These are phyloP conservation scores for Ormia ochracea DNA, from an alignment of 2,888 invertebrate species.

Conservation along the genomic window DNA sequence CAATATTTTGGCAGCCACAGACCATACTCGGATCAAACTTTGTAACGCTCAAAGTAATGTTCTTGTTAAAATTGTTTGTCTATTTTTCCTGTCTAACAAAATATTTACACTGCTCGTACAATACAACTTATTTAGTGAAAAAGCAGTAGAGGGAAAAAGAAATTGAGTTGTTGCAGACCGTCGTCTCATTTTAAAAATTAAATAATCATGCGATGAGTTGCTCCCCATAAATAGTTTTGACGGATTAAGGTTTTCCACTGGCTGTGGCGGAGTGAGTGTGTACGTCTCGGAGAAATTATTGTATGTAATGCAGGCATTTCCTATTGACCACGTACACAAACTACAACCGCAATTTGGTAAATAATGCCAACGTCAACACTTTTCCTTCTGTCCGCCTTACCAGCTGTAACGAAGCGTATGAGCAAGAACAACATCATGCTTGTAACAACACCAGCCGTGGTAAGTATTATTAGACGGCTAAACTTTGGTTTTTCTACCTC, in stretches of 20 bases:
- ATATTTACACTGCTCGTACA: too few species aligned
- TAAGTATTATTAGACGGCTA: conserved; percentile 27
- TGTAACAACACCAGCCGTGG: neutral
- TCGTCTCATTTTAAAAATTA: too few species aligned
- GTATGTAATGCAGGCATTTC: neutral
- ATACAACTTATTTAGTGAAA: too few species aligned
- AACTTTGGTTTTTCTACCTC: neutral
- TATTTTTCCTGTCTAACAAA: too few species aligned
- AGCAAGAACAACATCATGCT: neutral
- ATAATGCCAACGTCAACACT: conserved; percentile 43
- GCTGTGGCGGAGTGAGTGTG: neutral
- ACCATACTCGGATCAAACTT: too few species aligned
- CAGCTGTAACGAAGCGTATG: neutral
- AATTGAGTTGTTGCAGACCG: neutral
- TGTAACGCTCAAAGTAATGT: too few species aligned
- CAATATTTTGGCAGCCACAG: too few species aligned
- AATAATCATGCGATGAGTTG: neutral
- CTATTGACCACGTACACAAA: conserved; percentile 45
- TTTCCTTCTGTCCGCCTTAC: neutral
- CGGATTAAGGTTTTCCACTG: conserved; percentile 12
- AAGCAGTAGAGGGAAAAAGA: neutral
- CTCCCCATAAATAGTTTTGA: conserved; percentile 12
- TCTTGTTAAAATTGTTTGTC: too few species aligned
- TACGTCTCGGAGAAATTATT: neutral
- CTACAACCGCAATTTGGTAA: conserved; percentile 49